Conservation (phyloP, 1,140 invertebrate genomes). For the Heliconius hewitsoni region DNA sequence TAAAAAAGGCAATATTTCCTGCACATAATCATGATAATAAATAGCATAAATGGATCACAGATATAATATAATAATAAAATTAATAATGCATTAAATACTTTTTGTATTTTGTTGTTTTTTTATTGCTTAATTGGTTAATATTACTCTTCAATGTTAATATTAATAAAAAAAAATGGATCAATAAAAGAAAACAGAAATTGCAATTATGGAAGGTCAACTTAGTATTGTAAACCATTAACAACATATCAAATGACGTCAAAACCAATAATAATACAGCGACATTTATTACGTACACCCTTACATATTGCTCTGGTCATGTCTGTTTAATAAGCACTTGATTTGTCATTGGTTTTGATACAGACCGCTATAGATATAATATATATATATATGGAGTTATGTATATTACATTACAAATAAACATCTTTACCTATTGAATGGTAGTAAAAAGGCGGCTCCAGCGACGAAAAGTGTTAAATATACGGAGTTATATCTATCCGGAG, state of each 20-base stretch:
- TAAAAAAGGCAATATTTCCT: not conserved
- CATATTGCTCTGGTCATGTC: not conserved
- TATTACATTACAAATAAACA: not conserved
- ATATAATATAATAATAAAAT: not conserved
- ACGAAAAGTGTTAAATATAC: conserved; percentile 91
- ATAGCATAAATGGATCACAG: not conserved
- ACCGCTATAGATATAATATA: not conserved
- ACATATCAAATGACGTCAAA: not conserved
- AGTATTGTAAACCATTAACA: not conserved
- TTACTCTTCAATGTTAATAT: not conserved
- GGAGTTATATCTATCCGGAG: conserved; percentile 88
- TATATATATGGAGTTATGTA: not conserved
- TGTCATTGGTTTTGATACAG: not conserved
- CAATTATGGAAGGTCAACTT: not conserved
- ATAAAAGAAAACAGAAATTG: not conserved
- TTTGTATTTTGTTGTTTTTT: not conserved
- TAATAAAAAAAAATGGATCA: not conserved
- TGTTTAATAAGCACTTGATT: not conserved
- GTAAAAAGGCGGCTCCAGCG: conserved; percentile 93
- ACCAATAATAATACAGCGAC: not conserved
- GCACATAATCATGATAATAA: not conserved
- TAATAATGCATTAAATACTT: not conserved
- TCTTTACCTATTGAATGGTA: conserved; percentile 93
- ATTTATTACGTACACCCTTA: not conserved
- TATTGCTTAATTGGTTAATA: not conserved